Conservation (phyloP, 2,888 invertebrate genomes). For the Chironomus riparius region DNA sequence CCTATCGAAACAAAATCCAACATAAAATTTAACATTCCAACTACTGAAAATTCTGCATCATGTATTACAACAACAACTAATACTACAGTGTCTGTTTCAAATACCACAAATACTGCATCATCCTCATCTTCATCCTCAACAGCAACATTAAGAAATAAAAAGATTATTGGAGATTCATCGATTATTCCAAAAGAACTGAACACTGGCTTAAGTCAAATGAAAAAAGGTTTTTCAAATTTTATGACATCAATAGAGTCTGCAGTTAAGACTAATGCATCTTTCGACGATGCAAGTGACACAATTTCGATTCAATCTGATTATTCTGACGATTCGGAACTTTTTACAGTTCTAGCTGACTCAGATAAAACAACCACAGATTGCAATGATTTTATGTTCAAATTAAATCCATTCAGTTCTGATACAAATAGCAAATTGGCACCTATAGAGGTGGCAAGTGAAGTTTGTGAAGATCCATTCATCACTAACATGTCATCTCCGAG, state of each 20-base stretch:
- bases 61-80: not conserved
- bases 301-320: conserved; percentile 70
- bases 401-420: conserved; percentile 45
- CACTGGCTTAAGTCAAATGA: conserved; percentile 61
- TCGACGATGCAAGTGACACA: conserved; percentile 65
- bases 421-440: conserved; percentile 41
- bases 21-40: conserved; percentile 23
- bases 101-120: not conserved
- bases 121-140: conserved; percentile 19
- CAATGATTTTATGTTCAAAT: conserved; percentile 60
- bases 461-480: conserved; percentile 57
- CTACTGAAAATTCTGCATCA: not conserved
- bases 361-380: conserved; percentile 56
- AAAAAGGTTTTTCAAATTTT: conserved; percentile 71
- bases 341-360: conserved; percentile 57
- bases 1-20: conserved; percentile 15
- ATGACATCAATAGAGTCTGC: conserved; percentile 79
- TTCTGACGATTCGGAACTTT: conserved; percentile 80
- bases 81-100: not conserved
- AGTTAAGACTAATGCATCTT: conserved; percentile 55
- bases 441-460: conserved; percentile 78
- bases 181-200: conserved; percentile 26
- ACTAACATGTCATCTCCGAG: conserved; percentile 69
- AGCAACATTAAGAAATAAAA: conserved; percentile 9
- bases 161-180: not conserved